A percentile compares a stretch with the other conserved stretches of the same genome.
Conservation (phyloP, 2,797 vertebrate species). For the Pogoniulus pusillus region DNA sequence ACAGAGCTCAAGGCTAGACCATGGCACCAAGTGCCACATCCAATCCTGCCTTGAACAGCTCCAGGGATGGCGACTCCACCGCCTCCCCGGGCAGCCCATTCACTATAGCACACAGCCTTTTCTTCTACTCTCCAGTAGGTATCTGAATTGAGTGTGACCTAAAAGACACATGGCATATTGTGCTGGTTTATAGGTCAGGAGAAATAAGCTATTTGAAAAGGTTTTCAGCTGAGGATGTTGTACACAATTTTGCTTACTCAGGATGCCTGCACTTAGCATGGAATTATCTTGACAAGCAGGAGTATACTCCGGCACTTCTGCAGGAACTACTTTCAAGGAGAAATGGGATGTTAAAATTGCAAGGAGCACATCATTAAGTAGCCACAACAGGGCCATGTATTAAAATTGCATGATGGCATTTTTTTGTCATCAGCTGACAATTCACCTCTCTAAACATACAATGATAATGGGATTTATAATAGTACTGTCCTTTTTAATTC, state of each 20-base stretch:
- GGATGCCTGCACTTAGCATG: not conserved
- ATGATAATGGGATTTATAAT: slow-evolving; percentile 37
- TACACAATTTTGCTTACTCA: slow-evolving; percentile 24
- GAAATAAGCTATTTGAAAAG: not conserved
- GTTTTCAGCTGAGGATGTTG: not conserved
- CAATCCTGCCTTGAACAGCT: too few relatives aligned
- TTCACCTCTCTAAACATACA: not conserved
- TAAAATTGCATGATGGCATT: slow-evolving; percentile 54
- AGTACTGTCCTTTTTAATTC: not conserved
- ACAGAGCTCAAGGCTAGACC: too few relatives aligned
- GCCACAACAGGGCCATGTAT: not conserved
- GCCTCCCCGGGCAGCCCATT: too few relatives aligned
- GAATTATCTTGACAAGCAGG: not conserved
- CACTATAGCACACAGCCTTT: not conserved
- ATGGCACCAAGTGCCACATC: too few relatives aligned
- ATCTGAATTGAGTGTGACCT: not conserved
- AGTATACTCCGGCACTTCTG: not conserved
- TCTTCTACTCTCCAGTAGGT: not conserved
- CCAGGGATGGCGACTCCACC: too few relatives aligned
- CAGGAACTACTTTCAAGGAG: slow-evolving; percentile 34
- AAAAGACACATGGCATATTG: not conserved
- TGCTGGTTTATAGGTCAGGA: not conserved
- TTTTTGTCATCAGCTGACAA: slow-evolving; percentile 23
- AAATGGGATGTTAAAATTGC: slow-evolving; percentile 30
- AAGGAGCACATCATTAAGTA: slow-evolving; percentile 4